Conservation (phyloP, 1,140 invertebrate genomes). For the Heliconius nattereri region DNA sequence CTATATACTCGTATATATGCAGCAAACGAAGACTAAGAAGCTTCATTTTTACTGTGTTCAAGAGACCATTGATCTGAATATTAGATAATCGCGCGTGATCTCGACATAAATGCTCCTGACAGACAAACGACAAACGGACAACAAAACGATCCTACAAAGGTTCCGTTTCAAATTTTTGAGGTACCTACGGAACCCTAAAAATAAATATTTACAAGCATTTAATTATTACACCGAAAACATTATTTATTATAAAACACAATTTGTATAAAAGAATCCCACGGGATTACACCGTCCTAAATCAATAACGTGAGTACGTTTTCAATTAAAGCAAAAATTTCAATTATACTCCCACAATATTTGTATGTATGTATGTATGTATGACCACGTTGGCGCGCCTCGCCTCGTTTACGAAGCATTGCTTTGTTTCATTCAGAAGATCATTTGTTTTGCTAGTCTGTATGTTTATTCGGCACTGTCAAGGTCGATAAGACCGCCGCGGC, state of each 20-base stretch:
- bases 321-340: constrained; percentile 38
- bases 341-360: neutral
- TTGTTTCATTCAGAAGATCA: constrained; percentile 19
- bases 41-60: no score
- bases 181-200: no score
- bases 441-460: constrained; percentile 8
- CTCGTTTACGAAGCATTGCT: constrained; percentile 9
- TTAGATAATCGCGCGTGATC: no score
- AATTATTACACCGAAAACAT: neutral
- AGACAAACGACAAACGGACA: no score
- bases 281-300: constrained; percentile 26
- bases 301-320: constrained; percentile 32
- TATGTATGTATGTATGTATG: no score
- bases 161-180: no score
- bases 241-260: constrained; percentile 7
- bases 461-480: neutral
- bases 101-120: no score
- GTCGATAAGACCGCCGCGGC: neutral
- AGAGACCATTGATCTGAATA: no score
- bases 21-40: no score
- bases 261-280: constrained; percentile 1
- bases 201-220: neutral
- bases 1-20: no score
- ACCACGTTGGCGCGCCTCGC: neutral
- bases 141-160: no score